Base-by-base conservation (phyloP, 2,113 vertebrate species). In the Podocnemis expansa region DNA sequence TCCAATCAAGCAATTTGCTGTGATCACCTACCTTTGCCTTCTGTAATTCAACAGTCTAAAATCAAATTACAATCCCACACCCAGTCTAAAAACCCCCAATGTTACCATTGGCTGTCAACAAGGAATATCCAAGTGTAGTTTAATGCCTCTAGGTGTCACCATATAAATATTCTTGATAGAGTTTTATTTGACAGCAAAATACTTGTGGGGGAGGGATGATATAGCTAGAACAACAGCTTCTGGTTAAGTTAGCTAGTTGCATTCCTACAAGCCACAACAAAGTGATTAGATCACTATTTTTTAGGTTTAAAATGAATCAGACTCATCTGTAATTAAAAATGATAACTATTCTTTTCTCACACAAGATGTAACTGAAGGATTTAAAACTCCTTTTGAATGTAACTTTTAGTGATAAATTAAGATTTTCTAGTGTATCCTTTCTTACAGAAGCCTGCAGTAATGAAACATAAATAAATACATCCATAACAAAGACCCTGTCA, bases 61-160 rank as follows among this genome's bases (percentile, higher is more conserved):
- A n/a, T n/a, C n/a, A n/a, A n/a, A n/a, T n/a, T n/a, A n/a, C n/a
- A n/a, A n/a, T n/a, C 47, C 47, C 47, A 6, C 47, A 6, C 47
- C 47, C 47, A 47, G 47, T 47, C 7, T 47, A 47, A 10, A 47
- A 47, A 47, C 6, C 6, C 47, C 47, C 60, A 47, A 86, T 60
- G 10, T 3, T 1, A 56, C 73, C 19, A 25, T n/a, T 80, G 43
- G 25, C 27, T 87, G 80, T n/a, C 49, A 51, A 31, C 16, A 79
- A 87, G 43, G 7, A 94, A 51, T 4, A 81, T 94, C 94, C 78
- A 31, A 56, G 52, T 38, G 55, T 91, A 90, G 93, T 87, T 91
- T 81, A 94, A 87, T 81, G 14, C 95, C 92, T 96, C 95, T 96
- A 97, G 96, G 73, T 97, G 95, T 97, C 96, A 97, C 91, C 90